A percentile compares a stretch with the other conserved stretches of the same genome.
phyloP scores from a whole-genome alignment of 2,113 vertebrate genomes.

The Ciconia boyciana region DNA sequence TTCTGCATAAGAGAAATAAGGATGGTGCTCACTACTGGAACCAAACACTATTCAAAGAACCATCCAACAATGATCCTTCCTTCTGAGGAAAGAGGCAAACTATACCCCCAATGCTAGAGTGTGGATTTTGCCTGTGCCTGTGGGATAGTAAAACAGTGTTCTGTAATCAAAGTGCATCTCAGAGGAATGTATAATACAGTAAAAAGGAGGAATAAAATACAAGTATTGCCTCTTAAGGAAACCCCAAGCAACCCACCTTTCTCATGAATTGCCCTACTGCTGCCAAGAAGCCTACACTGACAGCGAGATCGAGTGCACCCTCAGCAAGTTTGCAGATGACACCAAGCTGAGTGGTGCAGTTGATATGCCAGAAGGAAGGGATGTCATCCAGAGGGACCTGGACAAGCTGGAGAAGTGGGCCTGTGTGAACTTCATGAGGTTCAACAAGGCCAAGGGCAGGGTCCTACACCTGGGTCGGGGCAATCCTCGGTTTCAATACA shows the following conservation, averaged over 20 bases:
- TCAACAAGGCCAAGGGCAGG: no score
- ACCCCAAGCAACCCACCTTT: not conserved
- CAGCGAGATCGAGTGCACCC: no score
- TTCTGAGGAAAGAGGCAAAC: not conserved
- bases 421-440: no score
- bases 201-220: not conserved
- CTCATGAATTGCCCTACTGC: not conserved
- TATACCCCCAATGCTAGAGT: not conserved
- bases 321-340: no score
- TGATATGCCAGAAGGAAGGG: no score
- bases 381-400: no score
- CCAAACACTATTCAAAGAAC: not conserved
- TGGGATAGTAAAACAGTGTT: not conserved
- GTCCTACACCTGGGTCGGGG: no score
- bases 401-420: no score
- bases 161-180: not conserved
- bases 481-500: no score
- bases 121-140: not conserved
- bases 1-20: not conserved
- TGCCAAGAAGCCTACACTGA: not conserved
- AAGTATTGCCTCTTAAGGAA: not conserved
- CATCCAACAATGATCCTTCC: not conserved
- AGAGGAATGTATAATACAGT: not conserved
- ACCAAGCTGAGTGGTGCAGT: no score
- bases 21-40: not conserved